A percentile compares a stretch with the other conserved stretches of the same genome.
These are phyloP conservation scores for Microchirus variegatus DNA, from an alignment of 2,797 vertebrate species.

Conservation along the genomic window DNA sequence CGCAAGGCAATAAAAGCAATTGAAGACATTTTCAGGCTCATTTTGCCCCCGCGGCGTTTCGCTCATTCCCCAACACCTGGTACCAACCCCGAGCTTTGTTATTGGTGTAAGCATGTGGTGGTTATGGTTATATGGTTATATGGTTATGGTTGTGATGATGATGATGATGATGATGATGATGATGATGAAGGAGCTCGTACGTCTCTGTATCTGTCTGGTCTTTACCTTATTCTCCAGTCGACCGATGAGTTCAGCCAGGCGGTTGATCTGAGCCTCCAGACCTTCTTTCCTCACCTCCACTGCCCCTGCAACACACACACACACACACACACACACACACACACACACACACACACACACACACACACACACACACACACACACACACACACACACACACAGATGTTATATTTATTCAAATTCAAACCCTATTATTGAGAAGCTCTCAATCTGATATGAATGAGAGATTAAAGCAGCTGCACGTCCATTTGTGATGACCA, in stretches of 20 bases:
- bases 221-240: slow-evolving; percentile 95
- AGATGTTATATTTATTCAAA: slow-evolving; percentile 6
- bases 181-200: slow-evolving; percentile 1
- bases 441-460: background rate
- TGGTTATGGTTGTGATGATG: background rate
- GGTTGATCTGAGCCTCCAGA: slow-evolving; percentile 92
- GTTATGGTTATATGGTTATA: too few species aligned
- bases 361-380: slow-evolving; percentile 32
- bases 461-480: slow-evolving; percentile 2
- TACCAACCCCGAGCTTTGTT: too few species aligned
- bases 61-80: too few species aligned
- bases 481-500: background rate
- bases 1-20: too few species aligned
- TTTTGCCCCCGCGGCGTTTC: too few species aligned
- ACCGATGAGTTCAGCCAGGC: slow-evolving; percentile 92
- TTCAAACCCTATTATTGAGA: background rate
- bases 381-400: slow-evolving; percentile 9
- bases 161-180: background rate
- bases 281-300: slow-evolving; percentile 89
- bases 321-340: slow-evolving; percentile 9
- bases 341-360: slow-evolving; percentile 20
- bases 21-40: too few species aligned
- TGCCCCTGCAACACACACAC: slow-evolving; percentile 74
- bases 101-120: too few species aligned
- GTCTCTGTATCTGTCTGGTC: slow-evolving; percentile 34